Evolutionary conservation across 2,797 vertebrate species (phyloP), one percentile per base, ranked within the genome.

Genomic region (Dendrocincla tyrannina): DNA sequence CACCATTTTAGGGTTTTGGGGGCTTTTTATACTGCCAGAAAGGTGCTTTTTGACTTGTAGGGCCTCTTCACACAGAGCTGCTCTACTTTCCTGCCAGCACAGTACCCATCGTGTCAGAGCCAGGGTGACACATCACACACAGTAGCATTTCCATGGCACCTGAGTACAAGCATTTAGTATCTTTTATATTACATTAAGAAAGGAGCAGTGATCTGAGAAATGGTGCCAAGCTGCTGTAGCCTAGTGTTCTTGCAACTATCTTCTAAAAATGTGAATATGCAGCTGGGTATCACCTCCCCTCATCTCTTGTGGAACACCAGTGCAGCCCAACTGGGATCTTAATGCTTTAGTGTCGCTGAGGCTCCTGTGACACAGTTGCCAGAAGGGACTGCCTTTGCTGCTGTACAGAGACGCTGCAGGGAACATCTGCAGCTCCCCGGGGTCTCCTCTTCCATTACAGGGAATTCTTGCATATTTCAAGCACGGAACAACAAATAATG

Each of bases 401-500:
- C 84, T 74, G 62, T 37, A 52, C 35, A 75, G 50, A 47, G n/a
- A 28, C 68, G 74, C 67, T 76, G 56, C 68, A 47, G 78, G 23
- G 46, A 81, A 56, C 75, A 85, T 62, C 78, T 94, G 86, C 64
- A 80, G 64, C 73, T 96, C 86, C 75, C 78, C 3, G 0, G 16
- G 41, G 30, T 41, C 52, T 76, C 19, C 52, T 58, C 41, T 89
- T 69, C 63, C 44, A 44, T 72, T 64, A 25, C 30, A 70, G 68
- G 39, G 41, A 68, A 60, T 67, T 72, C 63, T 91, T 8, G 4
- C 42, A 64, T 83, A 78, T 92, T 93, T 37, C 75, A 88, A 72
- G 44, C 82, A 50, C 25, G 33, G 68, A 91, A 63, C 35, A 75
- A 42, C 49, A 89, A 58, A 67, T 42, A 80, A 44, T 10, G 24